Evolutionary conservation across 2,113 vertebrate genomes (phyloP).

Genomic region (Melozone crissalis): DNA sequence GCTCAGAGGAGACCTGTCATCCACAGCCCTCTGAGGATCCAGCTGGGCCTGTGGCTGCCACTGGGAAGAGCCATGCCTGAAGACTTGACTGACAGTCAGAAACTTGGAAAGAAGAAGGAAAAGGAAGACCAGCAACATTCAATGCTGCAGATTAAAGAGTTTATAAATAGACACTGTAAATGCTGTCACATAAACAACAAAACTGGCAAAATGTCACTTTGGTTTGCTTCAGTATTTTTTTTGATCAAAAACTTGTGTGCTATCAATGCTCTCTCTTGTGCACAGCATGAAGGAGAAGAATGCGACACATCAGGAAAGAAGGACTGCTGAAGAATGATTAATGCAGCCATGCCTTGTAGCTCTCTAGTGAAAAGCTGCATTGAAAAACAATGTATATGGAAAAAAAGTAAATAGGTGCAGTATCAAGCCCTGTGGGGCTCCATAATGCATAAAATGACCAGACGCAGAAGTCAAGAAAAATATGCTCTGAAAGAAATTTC

Average conservation of each 20-base stretch:
- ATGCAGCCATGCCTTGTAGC: not conserved
- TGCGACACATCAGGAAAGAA: not conserved
- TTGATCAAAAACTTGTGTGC: not conserved
- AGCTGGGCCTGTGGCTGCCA: not conserved
- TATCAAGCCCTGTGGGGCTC: not conserved
- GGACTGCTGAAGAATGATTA: not conserved
- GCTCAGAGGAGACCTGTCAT: not conserved
- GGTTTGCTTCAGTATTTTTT: not conserved
- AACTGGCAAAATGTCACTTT: not conserved
- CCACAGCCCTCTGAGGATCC: not conserved
- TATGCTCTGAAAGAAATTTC: not conserved
- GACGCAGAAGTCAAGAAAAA: not conserved
- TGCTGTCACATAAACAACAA: not conserved
- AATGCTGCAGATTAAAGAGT: not conserved
- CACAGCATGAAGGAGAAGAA: not conserved
- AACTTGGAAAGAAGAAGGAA: not conserved
- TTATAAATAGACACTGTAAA: not conserved
- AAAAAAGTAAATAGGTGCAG: not conserved
- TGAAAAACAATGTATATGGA: not conserved
- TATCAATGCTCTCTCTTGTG: not conserved
- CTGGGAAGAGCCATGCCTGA: not conserved
- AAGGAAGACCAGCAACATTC: not conserved
- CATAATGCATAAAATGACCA: not conserved
- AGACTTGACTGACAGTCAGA: not conserved
- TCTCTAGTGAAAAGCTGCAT: not conserved